Base-by-base conservation (phyloP, 2,888 invertebrate species). In the Incurvaria masculella region DNA sequence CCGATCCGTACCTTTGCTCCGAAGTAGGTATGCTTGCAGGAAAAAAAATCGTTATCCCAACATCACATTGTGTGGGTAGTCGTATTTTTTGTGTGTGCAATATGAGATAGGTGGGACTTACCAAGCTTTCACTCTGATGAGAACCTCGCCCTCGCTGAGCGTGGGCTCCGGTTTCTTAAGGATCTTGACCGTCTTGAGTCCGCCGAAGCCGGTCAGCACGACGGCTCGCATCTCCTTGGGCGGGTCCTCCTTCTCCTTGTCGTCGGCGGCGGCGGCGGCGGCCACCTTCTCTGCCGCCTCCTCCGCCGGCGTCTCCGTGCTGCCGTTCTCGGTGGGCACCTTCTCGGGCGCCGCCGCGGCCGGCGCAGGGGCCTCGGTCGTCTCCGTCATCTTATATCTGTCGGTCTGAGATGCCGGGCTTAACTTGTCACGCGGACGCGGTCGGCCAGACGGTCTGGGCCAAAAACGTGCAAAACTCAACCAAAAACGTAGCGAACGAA, bases 51-150 rank as follows among this genome's bases (percentile, higher is more conserved):
- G n/a, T n/a, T n/a, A n/a, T n/a, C n/a, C n/a, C n/a, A n/a, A n/a
- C n/a, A n/a, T n/a, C n/a, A n/a, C n/a, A n/a, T n/a, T n/a, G n/a
- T 23, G 23, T 10, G 23, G 23, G 23, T 23, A 23, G 23, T 6
- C 23, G 10, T 23, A 23, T 14, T 14, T n/a, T 33, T 33, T 33
- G 33, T 33, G 14, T 11, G 3, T 11, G 33, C 10, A 41, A 41
- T 41, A 41, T 41, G 18, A 41, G 6, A 20, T 33, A 11, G 44
- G 45, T 26, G 52, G 52, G 52, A 85, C 91, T 88, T 64, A 93
- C 93, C 92, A 91, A 62, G 92, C 89, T 70, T 89, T 89, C 49
- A 92, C 91, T 57, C 90, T 81, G 62, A 93, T 88, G 51, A 91
- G 81, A 53, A 93, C 88, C 69, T 93, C 87, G 59, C 88, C 88